Conservation (phyloP, 2,113 vertebrate genomes). For the Naja naja region DNA sequence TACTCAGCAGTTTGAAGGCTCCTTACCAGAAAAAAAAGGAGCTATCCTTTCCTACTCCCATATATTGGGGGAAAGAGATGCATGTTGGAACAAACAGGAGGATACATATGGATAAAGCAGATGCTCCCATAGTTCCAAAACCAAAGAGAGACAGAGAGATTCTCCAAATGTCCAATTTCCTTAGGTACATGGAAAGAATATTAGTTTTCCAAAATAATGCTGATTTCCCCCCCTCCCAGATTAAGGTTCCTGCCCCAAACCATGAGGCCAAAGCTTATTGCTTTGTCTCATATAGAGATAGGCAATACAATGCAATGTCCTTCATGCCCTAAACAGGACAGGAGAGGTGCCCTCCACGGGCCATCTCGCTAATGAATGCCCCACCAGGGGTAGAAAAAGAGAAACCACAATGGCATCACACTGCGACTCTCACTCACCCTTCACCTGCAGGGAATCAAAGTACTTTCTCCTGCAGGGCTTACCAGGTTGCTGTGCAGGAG, state of each 20-base stretch:
- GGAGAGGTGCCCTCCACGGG: not conserved
- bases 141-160: not conserved
- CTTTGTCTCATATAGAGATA: not conserved
- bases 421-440: not conserved
- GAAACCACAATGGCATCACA: not conserved
- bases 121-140: not conserved
- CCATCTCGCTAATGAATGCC: not conserved
- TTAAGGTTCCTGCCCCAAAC: not conserved
- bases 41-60: not conserved
- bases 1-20: not conserved
- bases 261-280: not conserved
- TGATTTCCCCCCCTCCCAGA: not conserved
- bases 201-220: not conserved
- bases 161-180: not conserved
- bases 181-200: no score
- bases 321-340: not conserved
- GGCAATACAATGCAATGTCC: not conserved
- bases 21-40: not conserved
- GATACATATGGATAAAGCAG: not conserved
- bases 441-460: conserved; percentile 1
- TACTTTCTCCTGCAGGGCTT: not conserved
- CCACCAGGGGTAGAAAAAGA: not conserved
- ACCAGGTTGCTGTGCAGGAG: not conserved
- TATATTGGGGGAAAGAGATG: no score
- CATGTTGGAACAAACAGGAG: not conserved